Evolutionary conservation across 2,113 vertebrate species (phyloP).

Genomic region (Atherinomorus stipes): DNA sequence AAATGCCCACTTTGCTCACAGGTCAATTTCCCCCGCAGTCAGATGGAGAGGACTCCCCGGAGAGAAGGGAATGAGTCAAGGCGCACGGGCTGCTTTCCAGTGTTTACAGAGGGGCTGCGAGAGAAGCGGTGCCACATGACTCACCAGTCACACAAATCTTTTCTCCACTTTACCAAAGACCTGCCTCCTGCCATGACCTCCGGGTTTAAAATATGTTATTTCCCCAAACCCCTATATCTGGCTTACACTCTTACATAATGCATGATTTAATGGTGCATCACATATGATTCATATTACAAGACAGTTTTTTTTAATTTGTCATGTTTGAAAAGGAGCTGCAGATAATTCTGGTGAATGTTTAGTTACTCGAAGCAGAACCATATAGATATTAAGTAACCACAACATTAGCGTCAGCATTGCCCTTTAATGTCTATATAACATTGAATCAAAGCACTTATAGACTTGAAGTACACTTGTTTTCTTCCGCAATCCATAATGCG

Average conservation of each 20-base stretch:
- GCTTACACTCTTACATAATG: background rate
- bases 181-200: constrained; percentile 15
- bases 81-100: constrained; percentile 51
- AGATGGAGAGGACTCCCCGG: constrained; percentile 66
- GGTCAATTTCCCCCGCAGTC: constrained; percentile 71
- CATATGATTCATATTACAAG: background rate
- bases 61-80: constrained; percentile 71
- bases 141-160: constrained; percentile 38
- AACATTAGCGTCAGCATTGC: background rate
- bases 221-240: constrained; percentile 10
- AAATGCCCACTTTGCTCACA: constrained; percentile 66
- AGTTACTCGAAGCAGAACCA: too few species aligned
- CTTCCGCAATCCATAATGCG: too few species aligned
- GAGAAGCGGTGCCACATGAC: constrained; percentile 27
- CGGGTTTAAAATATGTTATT: background rate
- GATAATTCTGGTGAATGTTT: too few species aligned
- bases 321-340: background rate
- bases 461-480: background rate
- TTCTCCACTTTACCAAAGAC: constrained; percentile 24
- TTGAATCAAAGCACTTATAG: background rate
- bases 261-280: background rate
- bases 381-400: background rate
- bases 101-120: constrained; percentile 42
- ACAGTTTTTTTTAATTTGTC: background rate
- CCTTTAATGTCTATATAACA: background rate